phyloP scores from a whole-genome alignment of 2,888 invertebrate species.

The Zygothrica quintamaculata region DNA sequence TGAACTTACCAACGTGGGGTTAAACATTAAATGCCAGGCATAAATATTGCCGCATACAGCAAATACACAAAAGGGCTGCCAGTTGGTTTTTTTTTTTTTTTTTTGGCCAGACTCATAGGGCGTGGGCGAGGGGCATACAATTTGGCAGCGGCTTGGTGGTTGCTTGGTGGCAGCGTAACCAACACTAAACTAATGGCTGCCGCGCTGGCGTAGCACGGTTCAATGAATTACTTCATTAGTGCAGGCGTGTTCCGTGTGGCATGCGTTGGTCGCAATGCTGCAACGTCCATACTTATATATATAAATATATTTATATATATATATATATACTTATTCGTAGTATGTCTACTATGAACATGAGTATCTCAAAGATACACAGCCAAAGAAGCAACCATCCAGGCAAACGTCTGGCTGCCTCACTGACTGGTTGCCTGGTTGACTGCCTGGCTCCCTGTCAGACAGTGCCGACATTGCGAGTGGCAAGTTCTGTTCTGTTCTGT shows the following conservation, averaged over 20 bases:
- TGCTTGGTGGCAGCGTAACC: constrained; percentile 40
- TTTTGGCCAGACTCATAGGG: constrained; percentile 5
- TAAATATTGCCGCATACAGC: constrained; percentile 20
- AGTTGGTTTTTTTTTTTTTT: too few relatives aligned
- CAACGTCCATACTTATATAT: not conserved
- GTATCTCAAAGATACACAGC: constrained; percentile 38
- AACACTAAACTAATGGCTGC: constrained; percentile 73
- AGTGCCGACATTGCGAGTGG: constrained; percentile 44
- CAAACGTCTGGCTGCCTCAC: constrained; percentile 24
- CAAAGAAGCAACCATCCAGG: constrained; percentile 35
- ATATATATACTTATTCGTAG: too few relatives aligned
- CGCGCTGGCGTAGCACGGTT: constrained; percentile 74
- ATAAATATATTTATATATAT: too few relatives aligned
- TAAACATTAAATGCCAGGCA: constrained; percentile 36
- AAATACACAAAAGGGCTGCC: constrained; percentile 41
- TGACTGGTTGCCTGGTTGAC: constrained; percentile 1
- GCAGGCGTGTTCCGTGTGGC: constrained; percentile 74
- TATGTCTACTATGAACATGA: constrained; percentile 35
- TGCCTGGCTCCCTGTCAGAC: constrained; percentile 30
- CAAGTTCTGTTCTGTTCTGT: constrained; percentile 39
- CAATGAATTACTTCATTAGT: constrained; percentile 82
- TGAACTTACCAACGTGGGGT: constrained; percentile 33
- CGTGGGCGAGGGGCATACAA: constrained; percentile 12
- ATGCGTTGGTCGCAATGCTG: constrained; percentile 60
- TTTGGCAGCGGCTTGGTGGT: constrained; percentile 8